phyloP scores from a whole-genome alignment of 2,113 vertebrate species.

The Oncorhynchus clarkii region DNA sequence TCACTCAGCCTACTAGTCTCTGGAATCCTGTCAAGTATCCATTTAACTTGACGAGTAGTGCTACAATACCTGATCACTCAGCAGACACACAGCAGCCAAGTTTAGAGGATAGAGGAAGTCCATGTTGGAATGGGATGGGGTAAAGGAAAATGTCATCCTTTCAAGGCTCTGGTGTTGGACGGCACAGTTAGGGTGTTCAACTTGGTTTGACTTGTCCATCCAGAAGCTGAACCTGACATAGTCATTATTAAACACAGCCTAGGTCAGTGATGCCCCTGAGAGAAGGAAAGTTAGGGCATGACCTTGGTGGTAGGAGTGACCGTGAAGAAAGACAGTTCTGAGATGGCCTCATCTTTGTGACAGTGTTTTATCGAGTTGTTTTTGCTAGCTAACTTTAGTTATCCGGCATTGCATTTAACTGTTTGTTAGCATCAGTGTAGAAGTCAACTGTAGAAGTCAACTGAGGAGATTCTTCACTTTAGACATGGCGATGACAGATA shows the following conservation, averaged over 20 bases:
- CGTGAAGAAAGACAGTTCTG: not conserved
- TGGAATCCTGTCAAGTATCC: not conserved
- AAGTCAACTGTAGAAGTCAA: not conserved
- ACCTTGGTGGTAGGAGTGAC: not conserved
- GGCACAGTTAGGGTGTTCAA: not conserved
- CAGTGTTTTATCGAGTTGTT: not conserved
- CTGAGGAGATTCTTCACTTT: not conserved
- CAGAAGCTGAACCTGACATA: not conserved
- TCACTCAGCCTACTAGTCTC: not conserved
- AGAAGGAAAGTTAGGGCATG: not conserved
- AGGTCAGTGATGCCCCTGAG: not conserved
- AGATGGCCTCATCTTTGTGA: not conserved
- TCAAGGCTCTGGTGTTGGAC: not conserved
- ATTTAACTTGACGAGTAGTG: not conserved
- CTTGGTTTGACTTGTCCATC: not conserved
- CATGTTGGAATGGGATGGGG: not conserved
- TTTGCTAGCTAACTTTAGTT: not conserved
- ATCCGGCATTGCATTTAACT: not conserved
- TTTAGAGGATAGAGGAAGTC: not conserved
- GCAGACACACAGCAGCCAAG: not conserved
- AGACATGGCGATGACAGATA: not conserved
- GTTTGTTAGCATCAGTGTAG: not conserved
- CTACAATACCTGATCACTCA: not conserved
- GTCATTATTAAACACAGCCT: not conserved
- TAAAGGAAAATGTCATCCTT: not conserved